phyloP scores from a whole-genome alignment of 2,888 invertebrate species.

The Netelia inedita region DNA sequence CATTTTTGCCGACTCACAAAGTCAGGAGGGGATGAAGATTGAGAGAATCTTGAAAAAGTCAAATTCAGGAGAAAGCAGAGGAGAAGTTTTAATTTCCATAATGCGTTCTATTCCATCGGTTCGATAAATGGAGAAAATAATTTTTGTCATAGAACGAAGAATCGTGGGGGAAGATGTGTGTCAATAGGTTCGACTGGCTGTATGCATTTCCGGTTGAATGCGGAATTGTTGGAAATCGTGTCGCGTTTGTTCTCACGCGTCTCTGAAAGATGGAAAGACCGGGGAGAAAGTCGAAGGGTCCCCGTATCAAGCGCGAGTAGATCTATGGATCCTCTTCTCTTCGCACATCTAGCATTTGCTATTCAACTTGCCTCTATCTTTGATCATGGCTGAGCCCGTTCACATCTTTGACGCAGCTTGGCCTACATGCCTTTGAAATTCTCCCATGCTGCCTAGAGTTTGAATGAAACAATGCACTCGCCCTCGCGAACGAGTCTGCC shows the following conservation, averaged over 20 bases:
- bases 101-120: not conserved
- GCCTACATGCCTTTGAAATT: constrained; percentile 64
- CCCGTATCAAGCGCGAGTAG: constrained; percentile 17
- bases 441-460: constrained; percentile 5
- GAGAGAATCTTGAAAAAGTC: too few relatives aligned
- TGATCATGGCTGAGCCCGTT: constrained; percentile 56
- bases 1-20: too few relatives aligned
- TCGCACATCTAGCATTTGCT: constrained; percentile 38
- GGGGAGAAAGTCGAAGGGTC: constrained; percentile 18
- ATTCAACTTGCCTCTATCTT: constrained; percentile 43
- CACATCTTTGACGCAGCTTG: constrained; percentile 62
- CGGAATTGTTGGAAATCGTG: constrained; percentile 46
- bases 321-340: constrained; percentile 32
- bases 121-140: not conserved
- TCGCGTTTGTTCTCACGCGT: constrained; percentile 43
- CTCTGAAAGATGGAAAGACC: not conserved
- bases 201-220: constrained; percentile 26
- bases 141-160: not conserved
- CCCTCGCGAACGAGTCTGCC: constrained; percentile 4
- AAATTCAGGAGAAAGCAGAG: too few relatives aligned
- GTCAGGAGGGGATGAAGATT: too few relatives aligned
- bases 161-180: not conserved
- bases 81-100: not conserved
- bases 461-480: constrained; percentile 59
- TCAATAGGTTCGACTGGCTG: not conserved